A percentile compares a stretch with the other conserved stretches of the same genome.
These are phyloP conservation scores for Corythucha ciliata DNA, from an alignment of 2,888 invertebrate species.

Conservation along the genomic window DNA sequence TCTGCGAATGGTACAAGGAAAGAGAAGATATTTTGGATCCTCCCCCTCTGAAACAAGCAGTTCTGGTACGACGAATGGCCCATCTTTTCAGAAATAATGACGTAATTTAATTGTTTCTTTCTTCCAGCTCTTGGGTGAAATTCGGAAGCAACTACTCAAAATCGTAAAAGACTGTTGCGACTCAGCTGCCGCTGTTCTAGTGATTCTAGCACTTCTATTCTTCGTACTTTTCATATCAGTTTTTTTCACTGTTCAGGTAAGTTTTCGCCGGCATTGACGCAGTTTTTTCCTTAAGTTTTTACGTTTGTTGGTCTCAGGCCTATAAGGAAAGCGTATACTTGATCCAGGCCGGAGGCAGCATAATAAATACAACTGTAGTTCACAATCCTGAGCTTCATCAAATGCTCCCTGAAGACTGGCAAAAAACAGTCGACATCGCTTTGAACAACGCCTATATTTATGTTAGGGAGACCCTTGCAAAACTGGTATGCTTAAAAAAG, in stretches of 20 bases:
- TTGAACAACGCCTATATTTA: slow-evolving; percentile 89
- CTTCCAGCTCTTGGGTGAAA: slow-evolving; percentile 33
- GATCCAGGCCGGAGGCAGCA: slow-evolving; percentile 75
- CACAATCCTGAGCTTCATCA: slow-evolving; percentile 77
- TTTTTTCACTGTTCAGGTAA: slow-evolving; percentile 74
- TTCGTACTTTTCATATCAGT: slow-evolving; percentile 68
- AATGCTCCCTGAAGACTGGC: slow-evolving; percentile 74
- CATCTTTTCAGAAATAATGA: background rate
- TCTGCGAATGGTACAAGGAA: slow-evolving; percentile 53
- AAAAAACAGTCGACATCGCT: slow-evolving; percentile 78
- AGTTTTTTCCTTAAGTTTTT: background rate
- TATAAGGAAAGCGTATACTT: slow-evolving; percentile 91
- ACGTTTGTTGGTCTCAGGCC: slow-evolving; percentile 50
- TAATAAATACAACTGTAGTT: slow-evolving; percentile 79
- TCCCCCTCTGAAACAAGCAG: slow-evolving; percentile 64
- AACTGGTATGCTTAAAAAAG: slow-evolving; percentile 52
- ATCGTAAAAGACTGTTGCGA: slow-evolving; percentile 67
- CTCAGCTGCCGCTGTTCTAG: slow-evolving; percentile 73
- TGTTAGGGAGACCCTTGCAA: slow-evolving; percentile 82
- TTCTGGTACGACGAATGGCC: slow-evolving; percentile 48
- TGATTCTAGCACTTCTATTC: slow-evolving; percentile 75
- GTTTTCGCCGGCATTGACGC: slow-evolving; percentile 14
- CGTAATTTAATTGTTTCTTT: background rate
- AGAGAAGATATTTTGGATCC: slow-evolving; percentile 52
- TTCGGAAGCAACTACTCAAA: slow-evolving; percentile 25